Percentiles rank a stretch among this genome's conserved stretches.
phyloP scores from a whole-genome alignment of 2,797 vertebrate genomes.

The Sebastes taczanowskii region DNA sequence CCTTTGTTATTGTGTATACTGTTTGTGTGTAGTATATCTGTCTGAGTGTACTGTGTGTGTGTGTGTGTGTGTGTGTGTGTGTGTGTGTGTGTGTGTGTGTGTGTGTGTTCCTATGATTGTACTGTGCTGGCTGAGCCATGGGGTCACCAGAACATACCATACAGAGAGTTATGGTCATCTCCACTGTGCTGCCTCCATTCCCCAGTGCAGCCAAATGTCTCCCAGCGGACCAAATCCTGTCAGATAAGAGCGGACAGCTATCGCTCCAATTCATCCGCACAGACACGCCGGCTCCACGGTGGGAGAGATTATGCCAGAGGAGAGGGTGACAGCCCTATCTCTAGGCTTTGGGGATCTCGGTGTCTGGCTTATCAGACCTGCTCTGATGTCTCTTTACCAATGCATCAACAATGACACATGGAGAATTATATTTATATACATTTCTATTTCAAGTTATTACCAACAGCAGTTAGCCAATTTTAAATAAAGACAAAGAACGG shows the following conservation, averaged over 20 bases:
- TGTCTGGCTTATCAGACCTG: slow-evolving; percentile 62
- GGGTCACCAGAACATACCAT: slow-evolving; percentile 47
- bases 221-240: slow-evolving; percentile 71
- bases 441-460: slow-evolving; percentile 1
- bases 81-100: slow-evolving; percentile 24
- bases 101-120: slow-evolving; percentile 35
- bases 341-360: slow-evolving; percentile 56
- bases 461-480: not conserved
- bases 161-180: slow-evolving; percentile 66
- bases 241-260: slow-evolving; percentile 77
- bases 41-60: not conserved
- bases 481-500: not conserved
- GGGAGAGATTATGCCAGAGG: slow-evolving; percentile 69
- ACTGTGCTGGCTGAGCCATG: slow-evolving; percentile 26
- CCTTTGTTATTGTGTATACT: slow-evolving; percentile 31
- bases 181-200: slow-evolving; percentile 49
- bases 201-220: slow-evolving; percentile 64
- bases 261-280: slow-evolving; percentile 75
- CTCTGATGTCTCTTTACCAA: slow-evolving; percentile 70
- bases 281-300: slow-evolving; percentile 49
- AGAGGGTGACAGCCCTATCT: slow-evolving; percentile 57
- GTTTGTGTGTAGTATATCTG: slow-evolving; percentile 18
- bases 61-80: slow-evolving; percentile 24
- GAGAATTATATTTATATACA: slow-evolving; percentile 27
- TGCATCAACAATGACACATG: slow-evolving; percentile 46